These are phyloP conservation scores for Atlantisia rogersi DNA, from an alignment of 2,113 vertebrate genomes.

Conservation along the genomic window DNA sequence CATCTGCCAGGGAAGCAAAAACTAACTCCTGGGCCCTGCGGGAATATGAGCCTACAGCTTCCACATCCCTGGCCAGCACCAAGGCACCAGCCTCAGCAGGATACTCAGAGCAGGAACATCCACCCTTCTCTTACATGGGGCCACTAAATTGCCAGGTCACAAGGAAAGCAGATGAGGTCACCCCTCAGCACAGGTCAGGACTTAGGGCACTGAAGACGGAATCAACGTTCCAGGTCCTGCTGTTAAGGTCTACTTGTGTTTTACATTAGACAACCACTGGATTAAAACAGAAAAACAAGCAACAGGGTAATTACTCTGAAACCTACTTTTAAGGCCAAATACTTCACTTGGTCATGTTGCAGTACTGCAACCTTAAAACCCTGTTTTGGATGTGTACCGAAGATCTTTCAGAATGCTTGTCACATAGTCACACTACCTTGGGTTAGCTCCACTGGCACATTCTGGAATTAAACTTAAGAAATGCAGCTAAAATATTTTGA, in stretches of 20 bases:
- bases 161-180: not conserved
- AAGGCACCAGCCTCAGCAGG: not conserved
- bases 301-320: not conserved
- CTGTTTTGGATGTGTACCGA: not conserved
- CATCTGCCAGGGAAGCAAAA: slow-evolving; percentile 24
- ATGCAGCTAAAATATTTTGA: not conserved
- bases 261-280: not conserved
- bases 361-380: not conserved
- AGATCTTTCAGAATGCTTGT: not conserved
- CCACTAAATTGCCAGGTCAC: not conserved
- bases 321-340: not conserved
- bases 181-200: not conserved
- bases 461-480: not conserved
- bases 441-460: not conserved
- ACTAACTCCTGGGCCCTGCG: not conserved
- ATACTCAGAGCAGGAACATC: not conserved
- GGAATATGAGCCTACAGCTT: not conserved
- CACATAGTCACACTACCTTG: not conserved
- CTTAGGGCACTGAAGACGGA: not conserved
- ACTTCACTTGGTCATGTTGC: not conserved
- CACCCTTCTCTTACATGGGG: not conserved
- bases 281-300: not conserved
- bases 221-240: not conserved
- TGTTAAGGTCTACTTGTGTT: not conserved
- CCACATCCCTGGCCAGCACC: not conserved